Base-by-base conservation (phyloP, 23 tunicate species). In the Oikopleura vanhoeffeni region DNA sequence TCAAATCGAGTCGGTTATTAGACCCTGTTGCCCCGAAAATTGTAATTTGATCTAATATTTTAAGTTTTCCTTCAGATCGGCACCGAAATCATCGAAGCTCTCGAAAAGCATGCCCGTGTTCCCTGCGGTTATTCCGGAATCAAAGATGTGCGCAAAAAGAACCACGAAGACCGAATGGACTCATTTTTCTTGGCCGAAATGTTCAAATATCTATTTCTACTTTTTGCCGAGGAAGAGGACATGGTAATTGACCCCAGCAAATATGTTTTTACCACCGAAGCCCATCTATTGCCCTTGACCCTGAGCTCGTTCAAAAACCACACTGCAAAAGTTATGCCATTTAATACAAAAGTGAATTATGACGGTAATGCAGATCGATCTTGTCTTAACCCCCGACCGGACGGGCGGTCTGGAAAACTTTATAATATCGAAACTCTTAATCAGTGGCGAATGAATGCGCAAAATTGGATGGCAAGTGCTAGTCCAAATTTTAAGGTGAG, bases 111-210 rank as follows among this genome's bases (percentile, higher is more conserved):
- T 57, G 90, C 94, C 2, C 41, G 98, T 40, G 94, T 89, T 0
- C 41, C 85, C 24, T 93, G 98, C 85, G 98, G 98, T 39, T 93
- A 87, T 83, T 94, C 98, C 67, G 98, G 94, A 40, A 93, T 93
- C 24, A 93, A 93, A 86, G 92, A 89, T 76, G 90, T 89, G 39
- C 87, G 93, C 30, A 90, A 92, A 4, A 89, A 87, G 76, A 93
- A 84, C 3, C 98, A 93, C 58, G 98, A 93, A 85, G 98, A 93
- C 41, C 76, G 98, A 0, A 93, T 93, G 98, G 98, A 93, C 64
- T 93, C 98, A 27, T 93, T 89, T 83, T 93, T 93, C 83, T 75
- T 93, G 1, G 98, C 98, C 24, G 98, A 93, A 83, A 93, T 93
- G 98, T 93, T 93, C 88, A 93, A 93, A 85, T 93, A 93, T 88